These are phyloP conservation scores for Caenorhabditis sp. DNA, from an alignment of 2,888 invertebrate species.

Conservation along the genomic window DNA sequence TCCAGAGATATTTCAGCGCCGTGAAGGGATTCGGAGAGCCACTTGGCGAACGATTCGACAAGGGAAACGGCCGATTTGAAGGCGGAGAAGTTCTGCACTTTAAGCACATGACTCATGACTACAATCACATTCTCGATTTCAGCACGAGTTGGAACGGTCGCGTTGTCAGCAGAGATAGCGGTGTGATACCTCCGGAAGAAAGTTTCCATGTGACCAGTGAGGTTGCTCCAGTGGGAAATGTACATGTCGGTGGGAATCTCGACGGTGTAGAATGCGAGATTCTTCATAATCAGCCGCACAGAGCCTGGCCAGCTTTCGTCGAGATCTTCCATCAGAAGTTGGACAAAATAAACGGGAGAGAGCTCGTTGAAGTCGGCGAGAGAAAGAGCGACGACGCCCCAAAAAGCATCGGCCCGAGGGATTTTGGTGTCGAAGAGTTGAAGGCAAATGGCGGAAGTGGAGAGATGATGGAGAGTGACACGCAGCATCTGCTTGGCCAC, in stretches of 20 bases:
- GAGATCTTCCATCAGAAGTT: slow-evolving; percentile 89
- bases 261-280: slow-evolving; percentile 93
- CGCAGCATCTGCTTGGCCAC: slow-evolving; percentile 97
- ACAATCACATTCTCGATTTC: slow-evolving; percentile 80
- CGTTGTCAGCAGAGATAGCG: slow-evolving; percentile 65
- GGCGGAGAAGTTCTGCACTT: slow-evolving; percentile 88
- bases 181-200: slow-evolving; percentile 84
- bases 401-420: slow-evolving; percentile 83
- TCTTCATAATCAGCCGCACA: slow-evolving; percentile 88
- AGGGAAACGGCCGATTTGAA: slow-evolving; percentile 91
- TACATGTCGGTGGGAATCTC: slow-evolving; percentile 85
- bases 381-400: slow-evolving; percentile 93
- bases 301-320: slow-evolving; percentile 87
- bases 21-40: slow-evolving; percentile 92
- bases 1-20: slow-evolving; percentile 86
- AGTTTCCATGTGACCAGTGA: slow-evolving; percentile 89
- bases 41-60: slow-evolving; percentile 96
- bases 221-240: slow-evolving; percentile 86
- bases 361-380: slow-evolving; percentile 95
- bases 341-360: slow-evolving; percentile 93
- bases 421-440: slow-evolving; percentile 84
- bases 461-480: slow-evolving; percentile 93
- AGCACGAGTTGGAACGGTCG: slow-evolving; percentile 51
- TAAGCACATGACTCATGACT: slow-evolving; percentile 83
- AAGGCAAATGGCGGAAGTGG: slow-evolving; percentile 95